Percentiles rank a stretch among this genome's conserved stretches.
Conservation (phyloP, 2,888 invertebrate species). For the Pherbina coryleti region DNA sequence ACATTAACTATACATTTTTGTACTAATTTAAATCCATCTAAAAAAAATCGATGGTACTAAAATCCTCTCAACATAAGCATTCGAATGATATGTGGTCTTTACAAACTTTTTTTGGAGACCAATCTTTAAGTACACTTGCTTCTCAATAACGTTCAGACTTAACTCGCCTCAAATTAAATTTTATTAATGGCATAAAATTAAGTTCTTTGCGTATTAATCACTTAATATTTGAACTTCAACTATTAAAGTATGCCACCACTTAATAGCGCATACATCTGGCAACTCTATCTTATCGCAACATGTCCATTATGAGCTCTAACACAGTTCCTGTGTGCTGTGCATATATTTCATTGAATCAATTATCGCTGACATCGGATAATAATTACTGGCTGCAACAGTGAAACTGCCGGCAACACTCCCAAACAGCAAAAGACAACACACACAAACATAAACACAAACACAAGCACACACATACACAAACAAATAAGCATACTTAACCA, state of each 20-base stretch:
- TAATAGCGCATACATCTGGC: not conserved
- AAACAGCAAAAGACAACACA: conserved; percentile 14
- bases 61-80: no score
- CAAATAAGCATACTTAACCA: not conserved
- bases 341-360: conserved; percentile 43
- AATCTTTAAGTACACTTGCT: no score
- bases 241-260: not conserved
- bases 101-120: no score
- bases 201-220: no score
- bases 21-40: no score
- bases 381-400: conserved; percentile 56
- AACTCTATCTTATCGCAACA: not conserved
- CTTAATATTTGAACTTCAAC: not conserved
- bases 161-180: no score
- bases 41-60: no score
- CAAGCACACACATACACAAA: conserved; percentile 1
- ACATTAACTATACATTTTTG: no score
- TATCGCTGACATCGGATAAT: conserved; percentile 41
- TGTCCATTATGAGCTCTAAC: not conserved
- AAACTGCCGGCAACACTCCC: conserved; percentile 39
- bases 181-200: no score
- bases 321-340: conserved; percentile 25
- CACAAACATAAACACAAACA: not conserved
- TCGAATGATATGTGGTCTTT: no score
- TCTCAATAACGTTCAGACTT: no score